These are phyloP conservation scores for Campoletis sonorensis DNA, from an alignment of 1,140 invertebrate species.

Conservation along the genomic window DNA sequence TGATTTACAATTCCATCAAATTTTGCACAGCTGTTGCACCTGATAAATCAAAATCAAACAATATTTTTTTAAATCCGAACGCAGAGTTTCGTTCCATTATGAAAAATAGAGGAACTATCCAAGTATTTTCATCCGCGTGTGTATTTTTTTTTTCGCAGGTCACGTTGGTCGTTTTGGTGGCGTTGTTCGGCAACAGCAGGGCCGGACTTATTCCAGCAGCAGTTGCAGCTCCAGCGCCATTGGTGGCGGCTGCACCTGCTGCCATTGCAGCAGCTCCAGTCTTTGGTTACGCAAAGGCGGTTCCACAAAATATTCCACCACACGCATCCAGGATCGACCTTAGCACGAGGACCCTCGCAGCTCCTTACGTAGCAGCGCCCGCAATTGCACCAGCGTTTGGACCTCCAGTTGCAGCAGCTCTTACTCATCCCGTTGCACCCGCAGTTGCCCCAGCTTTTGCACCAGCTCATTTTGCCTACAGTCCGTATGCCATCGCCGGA, in stretches of 20 bases:
- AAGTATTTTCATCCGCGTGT: not conserved
- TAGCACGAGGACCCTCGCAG: slow-evolving; percentile 70
- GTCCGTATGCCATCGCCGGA: slow-evolving; percentile 25
- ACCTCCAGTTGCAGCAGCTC: slow-evolving; percentile 24
- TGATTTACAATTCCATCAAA: not conserved
- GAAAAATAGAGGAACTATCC: too few species aligned
- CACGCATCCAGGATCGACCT: slow-evolving; percentile 77
- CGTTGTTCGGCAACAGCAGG: slow-evolving; percentile 42
- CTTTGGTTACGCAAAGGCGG: slow-evolving; percentile 63
- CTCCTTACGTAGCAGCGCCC: slow-evolving; percentile 53
- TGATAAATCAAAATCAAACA: too few species aligned
- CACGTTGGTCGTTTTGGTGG: slow-evolving; percentile 50
- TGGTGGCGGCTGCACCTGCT: slow-evolving; percentile 58
- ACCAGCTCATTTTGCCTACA: slow-evolving; percentile 43
- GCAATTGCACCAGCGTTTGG: slow-evolving; percentile 38
- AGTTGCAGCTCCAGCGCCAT: slow-evolving; percentile 56
- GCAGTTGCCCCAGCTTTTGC: slow-evolving; percentile 46
- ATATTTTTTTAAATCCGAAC: too few species aligned
- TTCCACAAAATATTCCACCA: slow-evolving; percentile 78
- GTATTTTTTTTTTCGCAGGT: slow-evolving; percentile 53
- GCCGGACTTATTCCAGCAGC: slow-evolving; percentile 59
- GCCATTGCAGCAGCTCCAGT: slow-evolving; percentile 59
- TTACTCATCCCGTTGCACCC: slow-evolving; percentile 30
- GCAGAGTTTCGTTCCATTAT: too few species aligned
- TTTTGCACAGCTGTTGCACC: too few species aligned